A percentile compares a stretch with the other conserved stretches of the same genome.
These are phyloP conservation scores for Macropis europaea DNA, from an alignment of 2,888 invertebrate genomes.

Conservation along the genomic window DNA sequence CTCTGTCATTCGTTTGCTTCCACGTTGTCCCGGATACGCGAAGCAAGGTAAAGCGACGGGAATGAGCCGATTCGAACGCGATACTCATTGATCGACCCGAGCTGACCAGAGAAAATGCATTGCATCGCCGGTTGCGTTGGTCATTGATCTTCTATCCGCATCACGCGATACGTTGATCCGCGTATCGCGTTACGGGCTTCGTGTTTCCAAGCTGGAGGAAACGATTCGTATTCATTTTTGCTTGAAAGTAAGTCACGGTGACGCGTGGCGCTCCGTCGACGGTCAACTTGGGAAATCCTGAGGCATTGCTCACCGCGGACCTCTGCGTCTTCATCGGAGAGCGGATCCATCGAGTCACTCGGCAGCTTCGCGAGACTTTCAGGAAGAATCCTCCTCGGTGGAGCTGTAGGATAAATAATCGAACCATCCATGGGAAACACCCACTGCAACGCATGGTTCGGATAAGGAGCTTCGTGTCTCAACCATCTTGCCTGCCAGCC, in stretches of 20 bases:
- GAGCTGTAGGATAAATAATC: too few relatives aligned
- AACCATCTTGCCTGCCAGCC: too few relatives aligned
- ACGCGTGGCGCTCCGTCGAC: background rate
- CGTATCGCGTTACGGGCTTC: background rate
- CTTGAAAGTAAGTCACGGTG: too few relatives aligned
- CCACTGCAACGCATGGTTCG: too few relatives aligned
- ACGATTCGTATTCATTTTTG: background rate
- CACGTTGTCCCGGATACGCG: background rate
- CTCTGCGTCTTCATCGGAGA: too few relatives aligned
- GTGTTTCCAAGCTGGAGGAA: conserved; percentile 2
- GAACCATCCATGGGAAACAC: too few relatives aligned
- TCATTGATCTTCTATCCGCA: conserved; percentile 1
- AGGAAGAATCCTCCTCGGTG: too few relatives aligned
- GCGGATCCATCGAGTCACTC: too few relatives aligned
- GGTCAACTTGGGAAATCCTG: too few relatives aligned
- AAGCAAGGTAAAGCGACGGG: background rate
- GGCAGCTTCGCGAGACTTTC: too few relatives aligned
- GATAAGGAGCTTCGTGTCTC: too few relatives aligned
- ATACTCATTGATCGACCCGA: conserved; percentile 15
- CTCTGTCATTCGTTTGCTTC: conserved; percentile 6
- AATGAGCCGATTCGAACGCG: background rate
- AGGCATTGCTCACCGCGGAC: too few relatives aligned
- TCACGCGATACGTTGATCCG: background rate
- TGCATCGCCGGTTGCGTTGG: conserved; percentile 1
- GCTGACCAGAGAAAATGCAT: conserved; percentile 11